Conservation (phyloP, 2,797 vertebrate genomes). For the Lemur catta region DNA sequence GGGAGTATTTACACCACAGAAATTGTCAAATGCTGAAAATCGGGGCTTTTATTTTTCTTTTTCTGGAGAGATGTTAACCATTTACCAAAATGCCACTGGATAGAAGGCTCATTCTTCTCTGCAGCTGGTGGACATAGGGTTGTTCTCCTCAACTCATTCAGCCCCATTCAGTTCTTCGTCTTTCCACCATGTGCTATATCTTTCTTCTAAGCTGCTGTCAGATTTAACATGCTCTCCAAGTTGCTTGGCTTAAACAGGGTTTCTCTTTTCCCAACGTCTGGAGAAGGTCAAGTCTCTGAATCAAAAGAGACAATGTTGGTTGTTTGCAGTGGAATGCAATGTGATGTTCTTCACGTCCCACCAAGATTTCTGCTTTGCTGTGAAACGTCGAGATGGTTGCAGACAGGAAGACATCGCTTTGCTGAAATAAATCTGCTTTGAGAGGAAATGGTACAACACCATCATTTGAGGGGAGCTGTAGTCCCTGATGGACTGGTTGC, state of each 20-base stretch:
- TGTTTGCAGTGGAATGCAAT: rapidly evolving
- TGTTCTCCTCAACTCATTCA: not conserved
- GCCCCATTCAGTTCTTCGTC: not conserved
- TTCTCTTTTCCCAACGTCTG: not conserved
- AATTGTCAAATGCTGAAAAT: not conserved
- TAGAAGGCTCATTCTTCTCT: rapidly evolving
- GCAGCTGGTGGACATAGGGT: rapidly evolving
- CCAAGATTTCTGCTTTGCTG: not conserved
- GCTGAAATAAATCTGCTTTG: not conserved
- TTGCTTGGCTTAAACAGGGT: not conserved
- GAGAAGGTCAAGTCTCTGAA: not conserved
- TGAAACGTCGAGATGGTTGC: not conserved
- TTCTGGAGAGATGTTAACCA: not conserved
- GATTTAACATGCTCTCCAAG: not conserved
- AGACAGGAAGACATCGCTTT: no score
- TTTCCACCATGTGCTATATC: not conserved
- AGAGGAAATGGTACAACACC: not conserved
- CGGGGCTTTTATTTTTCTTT: not conserved
- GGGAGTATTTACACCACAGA: not conserved
- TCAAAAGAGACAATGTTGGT: not conserved
- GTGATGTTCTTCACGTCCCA: not conserved
- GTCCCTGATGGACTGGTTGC: not conserved
- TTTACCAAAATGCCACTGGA: not conserved
- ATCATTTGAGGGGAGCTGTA: no score
- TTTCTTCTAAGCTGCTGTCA: not conserved